Evolutionary conservation across 2,888 invertebrate species (phyloP), one percentile per base, ranked within the genome.

Genomic region (Teleiodes luculella): DNA sequence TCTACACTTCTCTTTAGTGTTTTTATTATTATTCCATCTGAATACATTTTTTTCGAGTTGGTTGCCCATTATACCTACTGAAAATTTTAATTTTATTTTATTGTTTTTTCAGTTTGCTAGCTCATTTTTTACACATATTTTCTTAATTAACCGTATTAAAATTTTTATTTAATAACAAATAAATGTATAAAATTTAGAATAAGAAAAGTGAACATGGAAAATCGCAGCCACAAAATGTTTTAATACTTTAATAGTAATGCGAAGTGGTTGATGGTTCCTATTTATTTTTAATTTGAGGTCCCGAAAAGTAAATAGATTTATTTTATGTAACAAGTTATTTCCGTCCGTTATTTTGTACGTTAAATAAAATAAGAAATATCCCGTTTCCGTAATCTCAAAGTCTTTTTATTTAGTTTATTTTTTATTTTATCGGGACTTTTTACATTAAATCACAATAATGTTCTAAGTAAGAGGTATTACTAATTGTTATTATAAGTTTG

Each of bases 221-320:
- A 73, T 75, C 63, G 59, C 74, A 74, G 78, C 81, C 82, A 84
- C 79, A 76, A 62, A 62, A 57, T 57, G 41, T 50, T 63, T 65
- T 68, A 66, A 64, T 63, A 41, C 48, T 63, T 65, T 68, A 66
- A 64, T 63, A 50, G 63, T 63, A 74, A 68, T 74, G 71, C 58
- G 60, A 73, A 78, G 85, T 83, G 86, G 86, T 85, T 83, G 70
- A 80, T 66, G 81, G 86, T 87, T 87, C 86, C 86, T 87, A 83
- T 80, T 78, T 70, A 14, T 60, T 5, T 65, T 70, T 62, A 64
- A 71, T 76, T 72, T 60, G 59, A 58, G 53, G 68, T 59, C 67
- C 64, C 63, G 55, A 57, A 54, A 10, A 51, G 53, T 48, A 36
- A 55, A 57, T 54, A 54, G 14, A 7, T 5, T n/a, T 53, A 52